These are phyloP conservation scores for Anguilla rostrata DNA, from an alignment of 2,113 vertebrate species.

Conservation along the genomic window DNA sequence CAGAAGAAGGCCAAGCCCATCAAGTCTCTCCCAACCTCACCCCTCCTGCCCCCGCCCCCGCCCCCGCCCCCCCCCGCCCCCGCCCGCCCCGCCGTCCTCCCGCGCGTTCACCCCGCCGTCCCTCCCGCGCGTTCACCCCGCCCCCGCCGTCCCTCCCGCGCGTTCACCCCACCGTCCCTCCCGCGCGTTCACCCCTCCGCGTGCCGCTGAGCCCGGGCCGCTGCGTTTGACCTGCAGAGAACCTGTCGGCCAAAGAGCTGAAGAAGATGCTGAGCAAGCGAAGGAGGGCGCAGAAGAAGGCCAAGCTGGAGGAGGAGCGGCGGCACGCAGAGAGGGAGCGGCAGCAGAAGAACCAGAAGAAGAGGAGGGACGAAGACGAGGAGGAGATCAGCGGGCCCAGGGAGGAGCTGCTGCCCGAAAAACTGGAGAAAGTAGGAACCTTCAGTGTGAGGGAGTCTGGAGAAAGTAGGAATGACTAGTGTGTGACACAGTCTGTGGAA, in stretches of 20 bases:
- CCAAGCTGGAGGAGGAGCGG: conserved; percentile 95
- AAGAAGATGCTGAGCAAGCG: conserved; percentile 98
- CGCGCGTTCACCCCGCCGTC: too few relatives aligned
- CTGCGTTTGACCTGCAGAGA: conserved; percentile 66
- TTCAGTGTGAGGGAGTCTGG: not conserved
- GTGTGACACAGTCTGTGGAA: not conserved
- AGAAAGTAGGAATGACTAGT: not conserved
- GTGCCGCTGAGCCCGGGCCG: not conserved
- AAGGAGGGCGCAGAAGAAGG: conserved; percentile 94
- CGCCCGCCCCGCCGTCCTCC: too few relatives aligned
- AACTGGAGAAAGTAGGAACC: conserved; percentile 83
- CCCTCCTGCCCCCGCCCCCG: too few relatives aligned
- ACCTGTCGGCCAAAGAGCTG: conserved; percentile 95
- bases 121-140: not conserved
- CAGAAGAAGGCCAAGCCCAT: conserved; percentile 78
- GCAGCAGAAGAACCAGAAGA: conserved; percentile 97
- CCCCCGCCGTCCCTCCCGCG: too few relatives aligned
- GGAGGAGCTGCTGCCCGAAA: conserved; percentile 96
- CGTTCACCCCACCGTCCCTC: too few relatives aligned
- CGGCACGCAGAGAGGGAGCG: conserved; percentile 97
- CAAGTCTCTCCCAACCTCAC: too few relatives aligned
- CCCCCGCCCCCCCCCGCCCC: not conserved
- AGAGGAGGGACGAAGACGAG: conserved; percentile 97
- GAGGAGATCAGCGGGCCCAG: conserved; percentile 98
- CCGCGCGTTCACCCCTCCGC: too few relatives aligned